Percentiles rank a stretch among this genome's conserved stretches.
Evolutionary conservation across 2,113 vertebrate genomes (phyloP).

Genomic region (Otus sunia): DNA sequence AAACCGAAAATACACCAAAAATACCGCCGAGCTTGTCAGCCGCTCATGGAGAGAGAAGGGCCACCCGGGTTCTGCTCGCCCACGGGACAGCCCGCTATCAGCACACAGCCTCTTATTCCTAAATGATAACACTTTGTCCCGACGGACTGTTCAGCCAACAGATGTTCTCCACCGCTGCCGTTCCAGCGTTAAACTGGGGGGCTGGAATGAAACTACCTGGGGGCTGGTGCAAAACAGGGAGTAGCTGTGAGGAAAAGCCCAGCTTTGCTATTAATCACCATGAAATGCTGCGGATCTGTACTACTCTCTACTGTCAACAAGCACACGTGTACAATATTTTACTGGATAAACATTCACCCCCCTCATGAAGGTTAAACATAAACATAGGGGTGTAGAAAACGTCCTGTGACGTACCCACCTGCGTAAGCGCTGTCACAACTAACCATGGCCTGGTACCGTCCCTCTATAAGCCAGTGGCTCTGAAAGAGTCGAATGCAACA

Average conservation of each 20-base stretch:
- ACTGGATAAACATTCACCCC: too few relatives aligned
- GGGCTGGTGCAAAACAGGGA: background rate
- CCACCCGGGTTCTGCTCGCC: background rate
- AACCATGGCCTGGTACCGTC: background rate
- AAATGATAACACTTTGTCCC: too few relatives aligned
- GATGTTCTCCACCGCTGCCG: background rate
- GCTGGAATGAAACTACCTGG: background rate
- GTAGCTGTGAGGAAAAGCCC: background rate
- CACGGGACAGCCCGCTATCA: background rate
- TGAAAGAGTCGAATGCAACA: background rate
- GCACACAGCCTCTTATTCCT: background rate
- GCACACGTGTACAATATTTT: background rate
- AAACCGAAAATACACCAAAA: background rate
- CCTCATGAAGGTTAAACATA: background rate
- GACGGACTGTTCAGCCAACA: too few relatives aligned
- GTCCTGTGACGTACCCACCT: rapidly evolving
- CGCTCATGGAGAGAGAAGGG: background rate
- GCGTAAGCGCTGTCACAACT: background rate
- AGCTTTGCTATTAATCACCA: background rate
- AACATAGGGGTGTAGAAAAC: background rate
- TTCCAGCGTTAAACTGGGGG: background rate
- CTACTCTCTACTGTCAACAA: background rate
- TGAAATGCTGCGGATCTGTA: background rate
- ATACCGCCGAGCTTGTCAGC: background rate
- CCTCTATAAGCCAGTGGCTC: background rate